Conservation (phyloP, 2,113 vertebrate species). For the pig (Sus scrofa) region DNA sequence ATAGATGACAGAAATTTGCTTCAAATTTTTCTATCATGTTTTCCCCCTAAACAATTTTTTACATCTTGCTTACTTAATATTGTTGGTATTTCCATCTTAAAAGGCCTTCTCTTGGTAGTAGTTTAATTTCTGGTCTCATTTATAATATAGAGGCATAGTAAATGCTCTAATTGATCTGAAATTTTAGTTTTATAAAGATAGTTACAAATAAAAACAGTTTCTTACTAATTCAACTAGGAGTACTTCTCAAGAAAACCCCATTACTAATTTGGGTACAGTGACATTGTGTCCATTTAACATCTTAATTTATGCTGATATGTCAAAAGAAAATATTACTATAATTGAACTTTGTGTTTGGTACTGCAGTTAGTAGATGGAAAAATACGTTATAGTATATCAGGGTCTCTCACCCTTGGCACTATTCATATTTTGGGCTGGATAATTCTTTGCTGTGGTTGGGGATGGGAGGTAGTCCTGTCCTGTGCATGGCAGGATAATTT, state of each 20-base stretch:
- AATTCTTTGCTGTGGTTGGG: slow-evolving; percentile 57
- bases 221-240: slow-evolving; percentile 47
- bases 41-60: slow-evolving; percentile 39
- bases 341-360: slow-evolving; percentile 54
- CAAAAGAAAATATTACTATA: slow-evolving; percentile 60
- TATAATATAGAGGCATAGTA: slow-evolving; percentile 47
- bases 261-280: background rate
- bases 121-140: slow-evolving; percentile 58
- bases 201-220: slow-evolving; percentile 48
- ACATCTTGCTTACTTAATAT: slow-evolving; percentile 27
- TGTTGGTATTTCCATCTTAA: slow-evolving; percentile 27
- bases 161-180: slow-evolving; percentile 51
- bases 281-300: slow-evolving; percentile 21
- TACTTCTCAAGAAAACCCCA: slow-evolving; percentile 43
- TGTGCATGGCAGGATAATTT: slow-evolving; percentile 8
- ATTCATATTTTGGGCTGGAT: slow-evolving; percentile 53
- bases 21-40: slow-evolving; percentile 32
- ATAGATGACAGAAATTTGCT: slow-evolving; percentile 45
- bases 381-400: slow-evolving; percentile 31
- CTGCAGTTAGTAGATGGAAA: slow-evolving; percentile 42
- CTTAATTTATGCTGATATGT: slow-evolving; percentile 60
- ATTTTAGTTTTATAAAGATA: slow-evolving; percentile 52
- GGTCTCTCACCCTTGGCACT: slow-evolving; percentile 30
- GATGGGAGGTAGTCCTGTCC: background rate
- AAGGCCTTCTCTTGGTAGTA: background rate